A percentile compares a stretch with the other conserved stretches of the same genome.
These are phyloP conservation scores for Danaus melanippus DNA, from an alignment of 1,140 invertebrate genomes.

Conservation along the genomic window DNA sequence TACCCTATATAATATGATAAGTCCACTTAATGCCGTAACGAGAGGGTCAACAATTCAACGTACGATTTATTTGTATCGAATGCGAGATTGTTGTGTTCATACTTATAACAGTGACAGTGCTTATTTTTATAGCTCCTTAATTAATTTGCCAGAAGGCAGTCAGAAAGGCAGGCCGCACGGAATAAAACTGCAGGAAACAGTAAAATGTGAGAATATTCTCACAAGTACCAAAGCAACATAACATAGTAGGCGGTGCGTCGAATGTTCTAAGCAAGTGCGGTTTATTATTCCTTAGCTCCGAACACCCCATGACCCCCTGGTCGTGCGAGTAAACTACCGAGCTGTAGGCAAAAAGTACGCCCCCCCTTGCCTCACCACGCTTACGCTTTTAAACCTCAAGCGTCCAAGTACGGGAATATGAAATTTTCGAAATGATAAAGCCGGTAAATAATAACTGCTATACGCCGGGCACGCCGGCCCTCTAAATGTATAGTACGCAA, in stretches of 20 bases:
- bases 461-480: slow-evolving; percentile 61
- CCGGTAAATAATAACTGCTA: slow-evolving; percentile 71
- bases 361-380: slow-evolving; percentile 46
- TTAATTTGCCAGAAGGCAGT: too few relatives aligned
- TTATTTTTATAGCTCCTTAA: too few relatives aligned
- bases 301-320: slow-evolving; percentile 58
- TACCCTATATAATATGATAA: slow-evolving; percentile 13
- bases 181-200: slow-evolving; percentile 9
- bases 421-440: slow-evolving; percentile 73
- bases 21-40: slow-evolving; percentile 17
- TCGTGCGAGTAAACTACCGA: slow-evolving; percentile 50
- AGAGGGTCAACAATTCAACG: slow-evolving; percentile 23
- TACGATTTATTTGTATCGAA: slow-evolving; percentile 22
- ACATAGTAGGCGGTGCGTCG: slow-evolving; percentile 29
- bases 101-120: too few relatives aligned
- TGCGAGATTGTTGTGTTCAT: neutral
- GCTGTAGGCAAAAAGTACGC: slow-evolving; percentile 62
- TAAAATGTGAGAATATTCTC: slow-evolving; percentile 10
- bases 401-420: slow-evolving; percentile 71
- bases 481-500: slow-evolving; percentile 50
- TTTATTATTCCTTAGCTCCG: slow-evolving; percentile 66
- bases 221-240: slow-evolving; percentile 22
- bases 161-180: slow-evolving; percentile 6
- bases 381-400: slow-evolving; percentile 70
- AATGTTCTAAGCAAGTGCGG: slow-evolving; percentile 54